Conservation (phyloP, 2,113 vertebrate genomes). For the Tetrax tetrax region DNA sequence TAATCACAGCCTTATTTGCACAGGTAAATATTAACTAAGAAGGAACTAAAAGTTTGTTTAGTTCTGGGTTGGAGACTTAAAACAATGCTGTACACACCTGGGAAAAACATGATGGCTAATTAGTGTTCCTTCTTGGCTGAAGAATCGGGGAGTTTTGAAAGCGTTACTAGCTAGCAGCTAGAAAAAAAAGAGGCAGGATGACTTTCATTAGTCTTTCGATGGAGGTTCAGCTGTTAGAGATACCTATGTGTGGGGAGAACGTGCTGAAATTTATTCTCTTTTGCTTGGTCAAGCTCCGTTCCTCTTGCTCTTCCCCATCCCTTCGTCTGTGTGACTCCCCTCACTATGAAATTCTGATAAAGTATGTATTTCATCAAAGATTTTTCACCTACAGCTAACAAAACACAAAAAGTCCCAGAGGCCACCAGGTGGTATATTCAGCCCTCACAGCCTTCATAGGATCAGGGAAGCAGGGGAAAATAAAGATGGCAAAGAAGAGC, state of each 20-base stretch:
- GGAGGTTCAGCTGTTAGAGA: neutral
- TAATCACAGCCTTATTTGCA: neutral
- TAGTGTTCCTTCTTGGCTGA: neutral
- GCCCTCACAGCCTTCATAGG: neutral
- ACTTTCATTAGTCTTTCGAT: neutral
- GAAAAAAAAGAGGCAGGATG: neutral
- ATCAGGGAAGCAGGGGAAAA: neutral
- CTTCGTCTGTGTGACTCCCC: neutral
- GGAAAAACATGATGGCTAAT: neutral
- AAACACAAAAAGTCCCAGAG: neutral
- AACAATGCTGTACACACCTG: conserved; percentile 1
- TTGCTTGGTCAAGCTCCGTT: accelerated
- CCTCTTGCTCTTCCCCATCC: neutral
- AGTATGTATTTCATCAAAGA: neutral
- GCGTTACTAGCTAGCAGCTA: neutral
- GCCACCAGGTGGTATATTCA: too few relatives aligned
- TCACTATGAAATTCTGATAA: neutral
- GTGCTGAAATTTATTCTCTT: neutral
- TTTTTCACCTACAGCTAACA: neutral
- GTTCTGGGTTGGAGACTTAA: neutral
- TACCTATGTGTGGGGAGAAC: neutral
- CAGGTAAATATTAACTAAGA: neutral
- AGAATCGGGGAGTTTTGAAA: neutral
- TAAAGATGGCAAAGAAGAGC: neutral
- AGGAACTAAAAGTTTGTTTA: conserved; percentile 19